Base-by-base conservation (phyloP, 1,140 invertebrate species). In the Drosophila pruinosa region DNA sequence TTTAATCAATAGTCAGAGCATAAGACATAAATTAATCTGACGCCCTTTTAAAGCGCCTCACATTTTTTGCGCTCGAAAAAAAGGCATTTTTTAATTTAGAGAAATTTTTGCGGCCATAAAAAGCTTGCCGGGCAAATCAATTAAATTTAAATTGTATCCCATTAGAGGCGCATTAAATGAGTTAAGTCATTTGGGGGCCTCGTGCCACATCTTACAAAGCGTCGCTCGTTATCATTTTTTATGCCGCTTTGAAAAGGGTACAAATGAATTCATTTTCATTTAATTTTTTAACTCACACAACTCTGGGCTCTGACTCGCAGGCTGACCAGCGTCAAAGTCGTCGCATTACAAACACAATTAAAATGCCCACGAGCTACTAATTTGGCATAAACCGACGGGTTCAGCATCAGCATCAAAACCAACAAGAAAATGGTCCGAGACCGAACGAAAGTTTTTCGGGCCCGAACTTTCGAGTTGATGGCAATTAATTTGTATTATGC, bases 101-200 rank as follows among this genome's bases (percentile, higher is more conserved):
- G 75, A 85, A 85, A 86, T 86, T 83, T 67, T 68, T 81, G 77
- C 54, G 77, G 82, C 48, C 77, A 75, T 86, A 86, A 88, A 86
- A 85, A 80, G 61, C 61, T 88, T 77, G 81, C 75, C 54, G 57
- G 75, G 65, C 83, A 89, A 86, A 88, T 88, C 82, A 88, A 88
- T 88, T 88, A 88, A 88, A 88, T 88, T 89, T 89, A 88, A 88
- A 88, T 88, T 88, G 83, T 83, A 82, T 78, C 82, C 83, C 82
- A 89, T 88, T 88, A 88, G 82, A 88, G 82, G 64, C 78, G 81
- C 83, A 82, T 88, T 86, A 86, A 86, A 86, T 88, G 81, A 88
- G 81, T 86, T 86, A 86, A 86, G 81, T 86, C 81, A 78, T 82
- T 89, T 72, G 70, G 70, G 36, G 58, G 47, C 65, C 62, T 52